Evolutionary conservation across 2,113 vertebrate genomes (phyloP).

Genomic region (Herpetotheres cachinnans): DNA sequence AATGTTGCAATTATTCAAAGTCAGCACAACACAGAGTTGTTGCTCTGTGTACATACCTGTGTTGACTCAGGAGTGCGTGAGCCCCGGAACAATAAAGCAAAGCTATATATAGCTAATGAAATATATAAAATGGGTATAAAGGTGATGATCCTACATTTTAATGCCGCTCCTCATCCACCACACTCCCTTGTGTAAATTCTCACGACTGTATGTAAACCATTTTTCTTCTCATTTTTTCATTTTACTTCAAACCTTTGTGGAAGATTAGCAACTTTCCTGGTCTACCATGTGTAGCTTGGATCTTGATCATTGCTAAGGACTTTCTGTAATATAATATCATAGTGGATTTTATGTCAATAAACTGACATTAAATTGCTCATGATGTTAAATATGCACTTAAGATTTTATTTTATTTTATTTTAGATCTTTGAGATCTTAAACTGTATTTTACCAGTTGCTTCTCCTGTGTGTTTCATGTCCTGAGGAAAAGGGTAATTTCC

Average conservation of each 20-base stretch:
- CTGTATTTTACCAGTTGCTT: background rate
- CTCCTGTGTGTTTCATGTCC: background rate
- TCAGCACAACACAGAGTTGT: background rate
- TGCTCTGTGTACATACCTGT: background rate
- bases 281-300: background rate
- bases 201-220: background rate
- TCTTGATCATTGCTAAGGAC: background rate
- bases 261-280: background rate
- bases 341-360: background rate
- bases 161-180: background rate
- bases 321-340: background rate
- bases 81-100: background rate
- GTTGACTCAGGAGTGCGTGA: background rate
- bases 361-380: background rate
- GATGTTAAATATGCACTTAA: background rate
- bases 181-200: background rate
- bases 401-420: background rate
- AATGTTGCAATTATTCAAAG: background rate
- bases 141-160: background rate
- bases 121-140: background rate
- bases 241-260: background rate
- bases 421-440: background rate
- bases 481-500: background rate
- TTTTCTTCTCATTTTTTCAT: background rate
- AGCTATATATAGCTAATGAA: background rate